Evolutionary conservation across 2,113 vertebrate species (phyloP).

Genomic region (Sturnira hondurensis): DNA sequence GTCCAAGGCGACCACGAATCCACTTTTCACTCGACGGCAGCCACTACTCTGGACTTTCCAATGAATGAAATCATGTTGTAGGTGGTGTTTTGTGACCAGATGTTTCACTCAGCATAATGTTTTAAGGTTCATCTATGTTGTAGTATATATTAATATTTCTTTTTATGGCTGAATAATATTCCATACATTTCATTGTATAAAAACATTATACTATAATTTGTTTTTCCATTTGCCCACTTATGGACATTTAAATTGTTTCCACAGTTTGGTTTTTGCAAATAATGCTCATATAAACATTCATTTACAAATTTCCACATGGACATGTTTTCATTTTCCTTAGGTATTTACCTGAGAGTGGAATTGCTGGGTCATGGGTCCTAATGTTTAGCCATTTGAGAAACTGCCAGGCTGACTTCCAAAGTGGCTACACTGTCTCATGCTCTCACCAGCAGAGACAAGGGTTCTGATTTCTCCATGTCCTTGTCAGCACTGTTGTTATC

Average conservation of each 20-base stretch:
- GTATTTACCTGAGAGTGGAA: background rate
- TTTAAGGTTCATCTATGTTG: background rate
- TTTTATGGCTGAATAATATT: background rate
- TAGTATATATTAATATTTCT: background rate
- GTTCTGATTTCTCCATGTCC: background rate
- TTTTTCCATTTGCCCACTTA: background rate
- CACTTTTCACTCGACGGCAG: background rate
- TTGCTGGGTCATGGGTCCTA: background rate
- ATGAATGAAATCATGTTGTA: background rate
- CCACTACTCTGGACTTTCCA: background rate
- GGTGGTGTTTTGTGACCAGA: background rate
- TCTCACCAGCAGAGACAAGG: background rate
- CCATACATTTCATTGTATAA: background rate
- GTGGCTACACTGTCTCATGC: background rate
- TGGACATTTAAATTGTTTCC: background rate
- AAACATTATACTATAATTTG: background rate
- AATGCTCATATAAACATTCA: background rate
- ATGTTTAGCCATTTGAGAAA: background rate
- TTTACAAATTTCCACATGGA: background rate
- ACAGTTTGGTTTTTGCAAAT: background rate
- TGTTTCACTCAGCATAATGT: background rate
- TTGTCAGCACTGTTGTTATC: background rate
- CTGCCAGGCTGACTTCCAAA: background rate
- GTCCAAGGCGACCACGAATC: background rate
- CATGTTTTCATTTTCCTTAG: background rate